Evolutionary conservation across 2,888 invertebrate genomes (phyloP).

Genomic region (Ischnura elegans): DNA sequence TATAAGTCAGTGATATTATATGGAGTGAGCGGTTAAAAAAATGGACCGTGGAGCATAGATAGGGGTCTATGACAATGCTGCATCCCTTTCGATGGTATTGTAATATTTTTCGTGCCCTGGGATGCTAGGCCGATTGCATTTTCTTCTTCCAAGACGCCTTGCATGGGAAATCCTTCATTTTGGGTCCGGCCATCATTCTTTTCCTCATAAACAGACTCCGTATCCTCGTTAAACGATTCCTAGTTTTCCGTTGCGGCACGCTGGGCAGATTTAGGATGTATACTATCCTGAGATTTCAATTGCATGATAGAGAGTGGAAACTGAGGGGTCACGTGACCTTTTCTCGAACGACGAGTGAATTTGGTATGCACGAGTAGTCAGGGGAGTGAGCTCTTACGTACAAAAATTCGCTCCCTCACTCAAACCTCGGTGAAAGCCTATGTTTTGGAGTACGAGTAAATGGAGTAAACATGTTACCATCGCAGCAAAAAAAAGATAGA

Average conservation of each 20-base stretch:
- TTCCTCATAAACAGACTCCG: background rate
- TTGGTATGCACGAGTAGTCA: too few relatives aligned
- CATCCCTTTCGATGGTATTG: background rate
- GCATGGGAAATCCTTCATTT: background rate
- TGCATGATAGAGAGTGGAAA: too few relatives aligned
- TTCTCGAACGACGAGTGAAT: too few relatives aligned
- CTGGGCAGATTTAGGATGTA: background rate
- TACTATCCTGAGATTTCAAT: too few relatives aligned
- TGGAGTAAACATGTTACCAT: too few relatives aligned
- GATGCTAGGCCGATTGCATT: background rate
- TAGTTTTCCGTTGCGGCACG: background rate
- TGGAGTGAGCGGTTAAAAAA: background rate
- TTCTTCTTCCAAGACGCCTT: background rate
- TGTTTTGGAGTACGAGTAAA: too few relatives aligned
- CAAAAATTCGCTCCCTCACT: too few relatives aligned
- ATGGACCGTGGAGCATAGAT: background rate
- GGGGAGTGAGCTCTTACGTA: too few relatives aligned
- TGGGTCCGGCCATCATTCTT: background rate
- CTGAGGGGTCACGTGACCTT: too few relatives aligned
- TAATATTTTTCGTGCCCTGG: background rate
- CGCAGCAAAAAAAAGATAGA: too few relatives aligned
- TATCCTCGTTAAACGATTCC: background rate
- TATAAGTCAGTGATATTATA: background rate
- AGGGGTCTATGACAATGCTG: background rate
- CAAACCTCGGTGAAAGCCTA: too few relatives aligned